Base-by-base conservation (phyloP, 64 coral and sea anemone genomes). In the Astreopora myriophthalma region DNA sequence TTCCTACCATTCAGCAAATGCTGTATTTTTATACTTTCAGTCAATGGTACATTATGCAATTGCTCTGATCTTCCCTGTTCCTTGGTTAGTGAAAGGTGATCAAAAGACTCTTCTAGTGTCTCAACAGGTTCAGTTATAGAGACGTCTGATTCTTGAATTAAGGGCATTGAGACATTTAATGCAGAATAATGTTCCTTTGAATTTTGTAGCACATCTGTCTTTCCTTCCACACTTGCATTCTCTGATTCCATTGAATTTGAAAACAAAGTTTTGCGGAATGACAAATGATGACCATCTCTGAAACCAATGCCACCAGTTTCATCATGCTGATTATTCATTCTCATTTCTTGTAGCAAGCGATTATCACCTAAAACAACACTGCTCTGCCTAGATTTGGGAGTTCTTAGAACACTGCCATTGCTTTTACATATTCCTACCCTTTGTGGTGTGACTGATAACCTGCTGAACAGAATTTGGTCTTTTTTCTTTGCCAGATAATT, bases 401-500 rank as follows among this genome's bases (percentile, higher is more conserved):
- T 94, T 73, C n/a, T 88, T 3, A 66, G 73, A 32, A 32, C 32
- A 31, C 87, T 39, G 37, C 72, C 26, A 0, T 2, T 69, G 0
- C 26, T 89, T 2, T 94, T 87, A 27, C 28, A 27, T 36, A 63
- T 4, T 82, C 49, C 57, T 14, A 36, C 33, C 51, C 34, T 71
- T 13, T 73, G 38, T 26, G 31, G 40, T 40, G 31, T 82, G 5
- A 73, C 48, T 49, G 63, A 31, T 22, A 83, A 81, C 38, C 79
- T 83, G 57, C 48, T 83, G 35, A 64, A 65, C 32, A 83, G 16
- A 66, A 48, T 69, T 24, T 62, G 76, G 11, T 89, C 86, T 35
- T 33, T 89, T 42, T 81, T 71, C 81, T 85, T 89, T 26, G 30
- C 35, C 36, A 96, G 76, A 46, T 96, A 96, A 49, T 96, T 44